Percentiles rank a stretch among this genome's conserved stretches.
Evolutionary conservation across 1,140 invertebrate species (phyloP).

Genomic region (Drosophila dunni): DNA sequence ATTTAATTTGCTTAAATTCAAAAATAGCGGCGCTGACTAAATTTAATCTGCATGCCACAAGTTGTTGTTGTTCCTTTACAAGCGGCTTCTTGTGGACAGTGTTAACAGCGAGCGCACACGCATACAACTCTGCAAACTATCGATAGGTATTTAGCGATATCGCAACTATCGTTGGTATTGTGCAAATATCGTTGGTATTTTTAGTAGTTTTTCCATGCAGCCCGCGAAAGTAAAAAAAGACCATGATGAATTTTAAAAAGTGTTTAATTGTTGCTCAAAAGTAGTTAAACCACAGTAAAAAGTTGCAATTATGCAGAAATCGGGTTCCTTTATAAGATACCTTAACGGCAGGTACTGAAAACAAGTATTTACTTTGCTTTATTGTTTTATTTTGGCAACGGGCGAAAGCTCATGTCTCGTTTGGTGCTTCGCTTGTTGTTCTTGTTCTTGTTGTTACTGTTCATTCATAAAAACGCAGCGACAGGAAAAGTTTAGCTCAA

Average conservation of each 20-base stretch:
- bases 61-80: constrained; percentile 35
- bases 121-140: constrained; percentile 32
- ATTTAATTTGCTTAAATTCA: constrained; percentile 23
- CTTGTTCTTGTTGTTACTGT: constrained; percentile 38
- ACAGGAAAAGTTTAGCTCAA: constrained; percentile 23
- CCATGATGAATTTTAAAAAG: not conserved
- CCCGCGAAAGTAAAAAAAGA: not conserved
- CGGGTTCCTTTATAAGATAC: not conserved
- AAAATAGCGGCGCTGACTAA: constrained; percentile 27
- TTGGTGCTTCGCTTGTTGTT: constrained; percentile 7
- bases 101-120: not conserved
- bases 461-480: constrained; percentile 73
- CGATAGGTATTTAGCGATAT: constrained; percentile 13
- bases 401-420: constrained; percentile 34
- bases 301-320: not conserved
- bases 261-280: too few species aligned
- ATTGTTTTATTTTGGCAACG: not conserved
- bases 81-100: constrained; percentile 9
- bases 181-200: too few species aligned
- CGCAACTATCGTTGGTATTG: not conserved
- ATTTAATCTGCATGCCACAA: constrained; percentile 36
- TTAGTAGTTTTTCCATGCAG: not conserved
- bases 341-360: not conserved
- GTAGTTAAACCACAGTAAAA: too few species aligned
- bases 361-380: not conserved